These are phyloP conservation scores for Apocrypta bakeri DNA, from an alignment of 1,140 invertebrate genomes.

Conservation along the genomic window DNA sequence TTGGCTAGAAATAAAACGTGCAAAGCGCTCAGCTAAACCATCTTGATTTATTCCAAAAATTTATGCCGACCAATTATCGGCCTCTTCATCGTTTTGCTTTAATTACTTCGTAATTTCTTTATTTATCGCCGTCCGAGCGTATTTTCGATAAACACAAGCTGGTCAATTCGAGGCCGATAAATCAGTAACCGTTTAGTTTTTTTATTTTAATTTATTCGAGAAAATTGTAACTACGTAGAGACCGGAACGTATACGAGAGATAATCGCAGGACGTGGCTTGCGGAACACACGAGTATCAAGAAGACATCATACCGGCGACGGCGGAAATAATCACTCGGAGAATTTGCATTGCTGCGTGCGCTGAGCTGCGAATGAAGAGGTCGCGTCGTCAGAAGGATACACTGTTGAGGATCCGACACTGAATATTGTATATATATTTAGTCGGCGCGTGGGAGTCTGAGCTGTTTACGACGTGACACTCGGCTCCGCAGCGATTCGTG, in stretches of 20 bases:
- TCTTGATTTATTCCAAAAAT: conserved; percentile 1
- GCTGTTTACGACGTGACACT: conserved; percentile 46
- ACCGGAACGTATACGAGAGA: neutral
- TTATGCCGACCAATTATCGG: neutral
- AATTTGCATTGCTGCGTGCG: conserved; percentile 31
- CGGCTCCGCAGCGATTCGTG: conserved; percentile 24
- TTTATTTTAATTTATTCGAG: no score
- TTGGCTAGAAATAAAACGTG: neutral
- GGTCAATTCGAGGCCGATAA: neutral
- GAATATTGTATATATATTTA: conserved; percentile 48
- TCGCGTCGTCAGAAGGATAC: conserved; percentile 14
- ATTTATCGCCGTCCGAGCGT: neutral
- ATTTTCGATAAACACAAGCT: neutral
- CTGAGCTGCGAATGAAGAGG: conserved; percentile 37
- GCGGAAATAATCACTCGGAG: conserved; percentile 43
- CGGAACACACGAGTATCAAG: no score
- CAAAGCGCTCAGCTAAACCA: neutral
- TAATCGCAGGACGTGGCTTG: neutral
- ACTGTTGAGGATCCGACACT: neutral
- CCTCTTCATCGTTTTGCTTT: neutral
- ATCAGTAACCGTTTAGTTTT: no score
- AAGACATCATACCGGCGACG: conserved; percentile 41
- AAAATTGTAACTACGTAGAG: no score
- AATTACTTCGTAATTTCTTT: neutral
- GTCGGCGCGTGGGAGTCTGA: conserved; percentile 38